A percentile compares a stretch with the other conserved stretches of the same genome.
phyloP scores from a whole-genome alignment of 2,113 vertebrate species.

The Turnix velox region DNA sequence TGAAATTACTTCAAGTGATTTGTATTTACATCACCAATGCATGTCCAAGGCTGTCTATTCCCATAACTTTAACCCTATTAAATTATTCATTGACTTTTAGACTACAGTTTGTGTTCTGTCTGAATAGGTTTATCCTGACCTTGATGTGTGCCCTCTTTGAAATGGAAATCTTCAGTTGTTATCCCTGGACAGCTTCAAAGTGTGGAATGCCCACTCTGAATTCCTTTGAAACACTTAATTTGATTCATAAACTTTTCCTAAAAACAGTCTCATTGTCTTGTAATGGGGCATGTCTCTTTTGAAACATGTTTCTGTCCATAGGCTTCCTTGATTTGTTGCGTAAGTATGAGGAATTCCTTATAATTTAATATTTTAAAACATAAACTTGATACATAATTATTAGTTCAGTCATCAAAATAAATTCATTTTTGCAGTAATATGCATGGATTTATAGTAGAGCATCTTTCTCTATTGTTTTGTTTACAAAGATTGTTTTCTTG shows the following conservation, averaged over 20 bases:
- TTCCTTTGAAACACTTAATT: constrained; percentile 49
- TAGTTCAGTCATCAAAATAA: not conserved
- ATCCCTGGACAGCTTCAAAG: not conserved
- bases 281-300: not conserved
- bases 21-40: not conserved
- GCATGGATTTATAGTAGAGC: not conserved
- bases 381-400: not conserved
- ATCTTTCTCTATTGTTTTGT: not conserved
- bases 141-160: not conserved
- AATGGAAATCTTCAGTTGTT: constrained; percentile 44
- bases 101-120: not conserved
- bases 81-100: not conserved
- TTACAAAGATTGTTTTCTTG: not conserved
- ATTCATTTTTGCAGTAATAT: not conserved
- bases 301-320: not conserved
- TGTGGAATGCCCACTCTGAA: not conserved
- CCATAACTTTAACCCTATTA: not conserved
- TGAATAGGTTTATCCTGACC: not conserved
- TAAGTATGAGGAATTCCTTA: not conserved
- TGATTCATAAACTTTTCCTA: constrained; percentile 14
- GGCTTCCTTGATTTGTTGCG: not conserved
- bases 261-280: not conserved
- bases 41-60: not conserved
- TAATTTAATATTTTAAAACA: not conserved
- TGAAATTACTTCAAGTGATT: not conserved